Evolutionary conservation across 2,888 invertebrate species (phyloP), one percentile per base, ranked within the genome.

Genomic region (Drosophila buzzatii): DNA sequence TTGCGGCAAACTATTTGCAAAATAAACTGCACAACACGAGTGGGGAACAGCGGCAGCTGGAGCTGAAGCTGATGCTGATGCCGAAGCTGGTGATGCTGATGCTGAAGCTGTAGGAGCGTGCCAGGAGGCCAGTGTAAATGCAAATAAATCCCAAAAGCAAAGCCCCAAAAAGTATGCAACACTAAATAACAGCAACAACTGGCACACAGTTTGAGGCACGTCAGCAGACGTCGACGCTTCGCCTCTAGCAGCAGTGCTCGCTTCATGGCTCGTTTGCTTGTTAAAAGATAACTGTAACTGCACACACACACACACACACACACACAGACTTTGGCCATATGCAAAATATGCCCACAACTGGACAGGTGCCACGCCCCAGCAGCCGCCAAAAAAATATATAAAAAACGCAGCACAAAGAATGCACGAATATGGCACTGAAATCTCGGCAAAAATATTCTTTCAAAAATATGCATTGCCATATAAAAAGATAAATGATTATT

Each of bases 1-100:
- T 85, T 85, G 84, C 75, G 84, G 85, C 86, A 85, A 82, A 76
- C 84, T 85, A 85, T 80, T 85, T 81, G 83, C 79, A 72, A 86
- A 84, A 86, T 73, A 79, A 77, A 77, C 70, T 76, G 73, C 69
- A 73, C 27, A 68, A 65, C 61, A 64, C 61, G 57, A 53, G 51
- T 45, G 47, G 35, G n/a, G 52, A 53, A 27, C 51, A 67, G 56
- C 66, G 47, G 57, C 57, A 33, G 31, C 41, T 35, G 37, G 14
- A 49, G 37, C 70, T 31, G 60, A 4, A 12, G 33, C 49, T 14
- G 33, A 18, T 0, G 45, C 45, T 8, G 14, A 3, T n/a, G n/a
- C 49, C n/a, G n/a, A n/a, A n/a, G n/a, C n/a, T n/a, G n/a, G n/a
- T 16, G 14, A 0, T 10, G n/a, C 49, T 16, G 49, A 2, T 10